phyloP scores from a whole-genome alignment of 2,888 invertebrate genomes.

The Epinotia bilunana region DNA sequence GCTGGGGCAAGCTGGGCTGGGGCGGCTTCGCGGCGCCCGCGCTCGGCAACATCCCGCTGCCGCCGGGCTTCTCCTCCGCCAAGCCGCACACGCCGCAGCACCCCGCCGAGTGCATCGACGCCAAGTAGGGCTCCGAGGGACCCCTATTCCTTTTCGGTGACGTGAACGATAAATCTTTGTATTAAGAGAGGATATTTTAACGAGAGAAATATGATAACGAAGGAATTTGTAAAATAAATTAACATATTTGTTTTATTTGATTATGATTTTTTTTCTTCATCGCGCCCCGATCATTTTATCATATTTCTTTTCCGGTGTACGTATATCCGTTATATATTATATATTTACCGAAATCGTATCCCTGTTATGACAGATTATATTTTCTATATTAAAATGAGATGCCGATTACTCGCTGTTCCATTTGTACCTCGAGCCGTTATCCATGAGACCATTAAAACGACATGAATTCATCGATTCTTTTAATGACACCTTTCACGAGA shows the following conservation, averaged over 20 bases:
- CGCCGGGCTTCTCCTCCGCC: conserved; percentile 79
- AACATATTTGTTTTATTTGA: conserved; percentile 84
- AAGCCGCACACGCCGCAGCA: conserved; percentile 62
- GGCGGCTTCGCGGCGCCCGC: conserved; percentile 52
- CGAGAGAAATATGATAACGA: conserved; percentile 84
- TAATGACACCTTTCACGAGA: conserved; percentile 61
- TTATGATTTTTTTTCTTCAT: conserved; percentile 62
- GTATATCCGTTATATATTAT: conserved; percentile 72
- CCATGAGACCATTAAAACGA: conserved; percentile 74
- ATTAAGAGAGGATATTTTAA: conserved; percentile 83
- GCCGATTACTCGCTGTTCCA: conserved; percentile 75
- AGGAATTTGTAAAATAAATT: conserved; percentile 84
- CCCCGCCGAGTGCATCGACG: conserved; percentile 82
- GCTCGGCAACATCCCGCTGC: conserved; percentile 70
- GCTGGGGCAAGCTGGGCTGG: conserved; percentile 56
- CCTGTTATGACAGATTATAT: conserved; percentile 78
- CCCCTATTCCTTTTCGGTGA: conserved; percentile 70
- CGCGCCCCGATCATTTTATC: conserved; percentile 61
- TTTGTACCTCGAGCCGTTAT: conserved; percentile 78
- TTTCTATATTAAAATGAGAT: conserved; percentile 80
- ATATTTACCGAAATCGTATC: conserved; percentile 74
- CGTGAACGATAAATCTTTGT: conserved; percentile 83
- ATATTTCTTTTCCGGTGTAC: conserved; percentile 71
- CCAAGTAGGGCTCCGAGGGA: conserved; percentile 69
- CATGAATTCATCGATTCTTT: conserved; percentile 71